Base-by-base conservation (phyloP, 2,113 vertebrate species). In the Scartelaos histophorus region DNA sequence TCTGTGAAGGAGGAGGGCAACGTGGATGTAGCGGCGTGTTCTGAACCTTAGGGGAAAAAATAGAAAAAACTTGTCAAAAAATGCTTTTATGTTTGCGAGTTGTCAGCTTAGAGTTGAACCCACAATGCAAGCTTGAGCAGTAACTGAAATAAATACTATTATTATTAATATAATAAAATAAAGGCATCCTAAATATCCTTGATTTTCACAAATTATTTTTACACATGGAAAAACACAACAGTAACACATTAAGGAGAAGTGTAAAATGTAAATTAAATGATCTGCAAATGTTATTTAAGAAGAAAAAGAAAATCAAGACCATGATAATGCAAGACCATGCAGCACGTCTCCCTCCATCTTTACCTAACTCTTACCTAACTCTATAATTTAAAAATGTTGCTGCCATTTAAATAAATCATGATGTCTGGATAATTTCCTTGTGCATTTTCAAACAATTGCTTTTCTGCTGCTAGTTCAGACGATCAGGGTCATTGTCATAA, bases 11-110 rank as follows among this genome's bases (percentile, higher is more conserved):
- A 86, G 0, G 94, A 96, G 0, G 97, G 94, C 53, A 95, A 91
- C 0, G 96, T 93, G 73, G 95, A 95, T 0, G 97, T 97, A 13
- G 94, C 95, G 0, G 93, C 93, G 71, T 97, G 97, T 84, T 99
- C 96, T 66, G 95, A 95, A 85, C 94, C 98, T 98, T 90, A 0
- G 13, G 22, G 64, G 13, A 35, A 74, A 67, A 68, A 46, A 9
- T 22, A 70, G 25, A 15, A 54, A 3, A 47, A 73, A 34, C 2
- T 17, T 6, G 3, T 29, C 53, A 16, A 43, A 70, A 73, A 74
- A 74, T 0, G 16, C 64, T 72, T 70, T 71, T 13, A 72, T 69
- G 67, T 60, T 74, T 60, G 78, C 70, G 69, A 70, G 70, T 29
- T 80, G 75, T 82, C 79, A 82, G 53, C 65, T 34, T 21, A 35